A percentile compares a stretch with the other conserved stretches of the same genome.
These are phyloP conservation scores for Platichthys flesus DNA, from an alignment of 2,113 vertebrate genomes.

Conservation along the genomic window DNA sequence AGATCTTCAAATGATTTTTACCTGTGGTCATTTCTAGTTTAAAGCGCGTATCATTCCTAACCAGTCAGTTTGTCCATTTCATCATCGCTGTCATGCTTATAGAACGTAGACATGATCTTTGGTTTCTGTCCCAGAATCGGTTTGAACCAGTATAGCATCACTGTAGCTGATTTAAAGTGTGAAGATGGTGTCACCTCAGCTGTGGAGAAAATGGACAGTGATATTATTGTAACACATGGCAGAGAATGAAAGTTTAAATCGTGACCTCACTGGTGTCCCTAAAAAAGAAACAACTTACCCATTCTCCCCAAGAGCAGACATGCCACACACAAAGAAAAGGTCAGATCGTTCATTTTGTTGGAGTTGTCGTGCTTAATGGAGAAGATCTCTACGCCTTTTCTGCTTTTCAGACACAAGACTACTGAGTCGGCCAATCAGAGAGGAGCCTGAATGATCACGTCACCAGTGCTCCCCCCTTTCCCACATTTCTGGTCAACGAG, in stretches of 20 bases:
- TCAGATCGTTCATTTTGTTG: slow-evolving; percentile 7
- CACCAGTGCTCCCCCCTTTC: neutral
- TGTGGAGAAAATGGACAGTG: slow-evolving; percentile 8
- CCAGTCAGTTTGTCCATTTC: too few relatives aligned
- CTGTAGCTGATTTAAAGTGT: neutral
- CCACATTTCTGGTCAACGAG: neutral
- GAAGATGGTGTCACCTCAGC: neutral
- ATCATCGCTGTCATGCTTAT: neutral
- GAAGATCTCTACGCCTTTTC: neutral
- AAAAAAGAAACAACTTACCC: slow-evolving; percentile 11
- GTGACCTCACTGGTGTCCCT: too few relatives aligned
- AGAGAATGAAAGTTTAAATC: neutral
- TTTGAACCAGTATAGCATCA: slow-evolving; percentile 51
- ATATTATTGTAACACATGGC: neutral
- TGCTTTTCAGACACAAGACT: slow-evolving; percentile 38
- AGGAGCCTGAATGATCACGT: too few relatives aligned
- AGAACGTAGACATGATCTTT: slow-evolving; percentile 12
- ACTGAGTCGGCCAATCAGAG: too few relatives aligned
- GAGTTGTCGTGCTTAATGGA: neutral
- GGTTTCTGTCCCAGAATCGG: slow-evolving; percentile 30
- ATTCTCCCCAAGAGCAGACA: slow-evolving; percentile 21
- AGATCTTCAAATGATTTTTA: slow-evolving; percentile 47
- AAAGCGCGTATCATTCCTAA: too few relatives aligned
- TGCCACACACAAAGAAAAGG: neutral
- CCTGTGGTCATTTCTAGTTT: too few relatives aligned